Evolutionary conservation across 1,140 invertebrate species (phyloP).

Genomic region (Sweltsa coloradensis): DNA sequence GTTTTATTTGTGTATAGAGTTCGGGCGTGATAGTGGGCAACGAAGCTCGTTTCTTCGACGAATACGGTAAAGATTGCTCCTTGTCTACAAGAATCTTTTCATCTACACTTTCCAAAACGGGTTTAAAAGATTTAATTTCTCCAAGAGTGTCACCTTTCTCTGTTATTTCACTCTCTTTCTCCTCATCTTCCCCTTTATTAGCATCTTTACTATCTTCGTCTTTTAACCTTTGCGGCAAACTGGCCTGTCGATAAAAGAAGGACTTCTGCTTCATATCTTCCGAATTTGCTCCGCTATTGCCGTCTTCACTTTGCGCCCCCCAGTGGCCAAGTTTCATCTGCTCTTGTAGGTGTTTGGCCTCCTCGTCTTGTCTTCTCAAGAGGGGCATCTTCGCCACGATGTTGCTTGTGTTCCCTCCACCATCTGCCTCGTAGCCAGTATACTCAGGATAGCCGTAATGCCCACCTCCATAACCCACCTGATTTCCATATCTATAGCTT

Average conservation of each 20-base stretch:
- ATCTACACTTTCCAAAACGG: slow-evolving; percentile 19
- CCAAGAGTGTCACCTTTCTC: not conserved
- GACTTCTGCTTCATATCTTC: slow-evolving; percentile 11
- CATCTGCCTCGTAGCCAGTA: slow-evolving; percentile 33
- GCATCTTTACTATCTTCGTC: not conserved
- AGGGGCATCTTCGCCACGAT: slow-evolving; percentile 29
- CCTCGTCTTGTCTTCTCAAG: slow-evolving; percentile 19
- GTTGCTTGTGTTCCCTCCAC: slow-evolving; percentile 25
- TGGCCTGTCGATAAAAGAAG: not conserved
- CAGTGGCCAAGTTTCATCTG: slow-evolving; percentile 32
- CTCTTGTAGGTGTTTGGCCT: slow-evolving; percentile 32
- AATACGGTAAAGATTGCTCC: slow-evolving; percentile 29
- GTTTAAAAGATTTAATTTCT: not conserved
- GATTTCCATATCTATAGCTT: slow-evolving; percentile 62
- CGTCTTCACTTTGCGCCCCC: slow-evolving; percentile 27
- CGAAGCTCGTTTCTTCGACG: slow-evolving; percentile 26
- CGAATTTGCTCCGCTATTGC: slow-evolving; percentile 10
- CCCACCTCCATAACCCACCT: slow-evolving; percentile 57
- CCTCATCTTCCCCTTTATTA: not conserved
- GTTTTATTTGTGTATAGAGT: slow-evolving; percentile 33
- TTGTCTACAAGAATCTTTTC: slow-evolving; percentile 28
- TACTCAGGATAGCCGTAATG: slow-evolving; percentile 52
- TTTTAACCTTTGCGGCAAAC: slow-evolving; percentile 13
- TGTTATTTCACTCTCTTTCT: not conserved
- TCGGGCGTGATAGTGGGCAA: slow-evolving; percentile 30